Evolutionary conservation across 2,888 invertebrate species (phyloP), one percentile per base, ranked within the genome.

Genomic region (Hypolimnas misippus): DNA sequence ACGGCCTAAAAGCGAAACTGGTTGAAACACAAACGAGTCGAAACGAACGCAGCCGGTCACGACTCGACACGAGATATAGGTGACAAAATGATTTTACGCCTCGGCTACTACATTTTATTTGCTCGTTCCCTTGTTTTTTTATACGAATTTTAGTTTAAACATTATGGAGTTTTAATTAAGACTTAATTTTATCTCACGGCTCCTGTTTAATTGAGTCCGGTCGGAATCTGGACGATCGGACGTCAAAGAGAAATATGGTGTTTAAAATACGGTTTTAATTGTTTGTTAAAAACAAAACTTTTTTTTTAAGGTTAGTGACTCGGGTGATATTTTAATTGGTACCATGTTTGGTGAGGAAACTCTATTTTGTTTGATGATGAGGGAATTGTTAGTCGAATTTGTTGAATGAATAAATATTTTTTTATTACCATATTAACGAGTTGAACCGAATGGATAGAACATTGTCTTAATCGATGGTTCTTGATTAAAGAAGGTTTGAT

Each of bases 121-220:
- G 29, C 44, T 58, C 50, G 17, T 51, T 62, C 64, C 63, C 1
- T 38, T n/a, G 4, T 38, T 38, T 67, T 67, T 73, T 74, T 67
- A 65, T 51, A 68, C 72, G 68, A 62, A 73, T 73, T 72, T 72
- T 49, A 49, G 68, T 73, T 72, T 53, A 56, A 66, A 78, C 76
- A 74, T 83, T 86, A 87, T 86, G 79, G 84, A 83, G 80, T 82
- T 89, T 90, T 90, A 89, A 90, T 89, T 89, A 89, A 89, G 85
- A 84, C 88, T 89, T 88, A 89, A 89, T 88, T 87, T 87, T 89
- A 88, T 89, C 89, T 86, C 74, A 68, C 75, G 76, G 84, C 86
- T 85, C 79, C 88, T 59, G 67, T 69, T 64, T 67, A 70, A 69
- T 72, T 70, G 67, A 66, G 63, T 81, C 76, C 72, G 76, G 72